Evolutionary conservation across 2,888 invertebrate species (phyloP).

Genomic region (Lymantria monacha): DNA sequence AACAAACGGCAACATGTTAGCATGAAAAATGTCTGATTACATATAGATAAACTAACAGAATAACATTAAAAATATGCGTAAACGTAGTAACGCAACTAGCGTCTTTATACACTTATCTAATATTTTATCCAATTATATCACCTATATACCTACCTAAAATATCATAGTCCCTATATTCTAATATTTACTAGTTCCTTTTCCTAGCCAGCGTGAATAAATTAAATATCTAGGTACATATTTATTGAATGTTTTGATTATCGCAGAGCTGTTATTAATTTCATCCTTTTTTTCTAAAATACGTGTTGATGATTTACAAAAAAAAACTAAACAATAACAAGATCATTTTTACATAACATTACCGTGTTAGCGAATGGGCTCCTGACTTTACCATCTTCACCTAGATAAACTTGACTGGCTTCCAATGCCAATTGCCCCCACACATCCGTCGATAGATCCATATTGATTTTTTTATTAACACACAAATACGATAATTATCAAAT

Average conservation of each 20-base stretch:
- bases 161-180: too few relatives aligned
- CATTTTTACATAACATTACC: constrained; percentile 79
- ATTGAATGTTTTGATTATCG: too few relatives aligned
- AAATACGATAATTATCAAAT: constrained; percentile 23
- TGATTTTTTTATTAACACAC: constrained; percentile 31
- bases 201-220: too few relatives aligned
- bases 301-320: too few relatives aligned
- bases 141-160: too few relatives aligned
- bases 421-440: constrained; percentile 95
- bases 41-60: background rate
- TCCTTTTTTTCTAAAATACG: too few relatives aligned
- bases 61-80: background rate
- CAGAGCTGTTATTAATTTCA: too few relatives aligned
- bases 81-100: too few relatives aligned
- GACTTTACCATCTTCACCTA: constrained; percentile 89
- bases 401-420: constrained; percentile 92
- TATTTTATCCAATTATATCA: too few relatives aligned
- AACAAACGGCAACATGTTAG: constrained; percentile 38
- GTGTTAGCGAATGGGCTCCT: constrained; percentile 92
- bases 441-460: constrained; percentile 88
- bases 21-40: background rate
- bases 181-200: too few relatives aligned
- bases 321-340: background rate
- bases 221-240: too few relatives aligned
- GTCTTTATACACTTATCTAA: too few relatives aligned